A percentile compares a stretch with the other conserved stretches of the same genome.
Evolutionary conservation across 2,113 vertebrate species (phyloP).

Genomic region (Epinephelus moara): DNA sequence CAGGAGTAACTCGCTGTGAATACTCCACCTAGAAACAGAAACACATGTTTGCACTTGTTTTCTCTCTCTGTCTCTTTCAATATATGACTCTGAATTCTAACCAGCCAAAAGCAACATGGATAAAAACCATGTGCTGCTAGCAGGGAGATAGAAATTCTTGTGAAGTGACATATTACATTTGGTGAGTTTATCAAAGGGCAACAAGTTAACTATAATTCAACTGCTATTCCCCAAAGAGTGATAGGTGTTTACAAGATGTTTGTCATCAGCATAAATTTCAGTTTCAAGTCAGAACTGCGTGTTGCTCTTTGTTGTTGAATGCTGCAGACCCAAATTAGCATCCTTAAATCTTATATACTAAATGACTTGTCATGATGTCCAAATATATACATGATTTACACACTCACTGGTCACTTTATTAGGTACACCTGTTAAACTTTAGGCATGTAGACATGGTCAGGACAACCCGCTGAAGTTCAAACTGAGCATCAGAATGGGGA

Average conservation of each 20-base stretch:
- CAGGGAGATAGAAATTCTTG: background rate
- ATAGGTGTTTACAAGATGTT: background rate
- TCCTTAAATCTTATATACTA: background rate
- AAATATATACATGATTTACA: background rate
- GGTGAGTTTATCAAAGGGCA: slow-evolving; percentile 9
- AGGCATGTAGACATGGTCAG: too few species aligned
- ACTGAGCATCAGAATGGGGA: too few species aligned
- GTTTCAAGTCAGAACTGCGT: background rate
- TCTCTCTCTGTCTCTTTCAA: background rate
- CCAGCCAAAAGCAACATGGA: slow-evolving; percentile 18
- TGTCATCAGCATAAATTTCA: background rate
- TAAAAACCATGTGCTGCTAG: background rate
- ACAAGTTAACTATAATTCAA: background rate
- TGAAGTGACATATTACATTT: background rate
- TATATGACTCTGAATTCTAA: background rate
- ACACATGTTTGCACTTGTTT: slow-evolving; percentile 45
- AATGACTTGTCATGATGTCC: too few species aligned
- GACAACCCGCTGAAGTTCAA: too few species aligned
- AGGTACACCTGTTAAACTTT: too few species aligned
- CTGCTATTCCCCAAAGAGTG: background rate
- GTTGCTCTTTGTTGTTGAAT: background rate
- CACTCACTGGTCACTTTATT: too few species aligned
- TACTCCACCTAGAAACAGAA: slow-evolving; percentile 75
- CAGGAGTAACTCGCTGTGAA: slow-evolving; percentile 67
- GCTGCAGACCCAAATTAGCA: background rate